These are phyloP conservation scores for Anguilla anguilla DNA, from an alignment of 2,797 vertebrate species.

Conservation along the genomic window DNA sequence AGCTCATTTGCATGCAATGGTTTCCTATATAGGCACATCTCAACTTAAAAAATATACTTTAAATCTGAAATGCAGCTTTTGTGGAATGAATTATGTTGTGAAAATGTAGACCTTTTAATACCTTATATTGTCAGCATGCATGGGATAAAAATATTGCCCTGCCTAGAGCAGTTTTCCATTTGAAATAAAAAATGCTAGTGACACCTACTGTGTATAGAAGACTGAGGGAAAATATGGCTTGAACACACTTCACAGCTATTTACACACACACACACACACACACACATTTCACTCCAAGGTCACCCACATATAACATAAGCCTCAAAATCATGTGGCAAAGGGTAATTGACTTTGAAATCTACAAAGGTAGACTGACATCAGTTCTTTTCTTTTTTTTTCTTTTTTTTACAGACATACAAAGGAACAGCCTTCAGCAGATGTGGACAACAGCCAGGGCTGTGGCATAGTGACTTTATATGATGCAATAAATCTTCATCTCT, in stretches of 20 bases:
- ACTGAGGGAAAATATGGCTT: neutral
- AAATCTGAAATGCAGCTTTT: neutral
- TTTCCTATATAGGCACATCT: neutral
- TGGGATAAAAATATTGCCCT: neutral
- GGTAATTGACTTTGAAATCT: neutral
- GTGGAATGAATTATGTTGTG: neutral
- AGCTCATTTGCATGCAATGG: neutral
- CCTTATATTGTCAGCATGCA: neutral
- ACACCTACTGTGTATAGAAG: neutral
- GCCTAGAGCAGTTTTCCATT: neutral
- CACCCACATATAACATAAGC: neutral
- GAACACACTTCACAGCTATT: neutral
- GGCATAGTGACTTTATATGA: constrained; percentile 1
- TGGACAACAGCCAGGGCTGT: neutral
- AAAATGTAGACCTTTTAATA: neutral
- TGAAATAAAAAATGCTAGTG: neutral
- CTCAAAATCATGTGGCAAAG: neutral
- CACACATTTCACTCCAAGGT: neutral
- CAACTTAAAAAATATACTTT: neutral
- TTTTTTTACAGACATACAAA: neutral
- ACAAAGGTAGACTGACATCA: neutral
- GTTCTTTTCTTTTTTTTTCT: neutral
- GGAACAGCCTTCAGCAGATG: neutral
- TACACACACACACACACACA: neutral
- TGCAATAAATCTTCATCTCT: neutral